Conservation (phyloP, 2,888 invertebrate genomes). For the Drosophila suboccidentalis region DNA sequence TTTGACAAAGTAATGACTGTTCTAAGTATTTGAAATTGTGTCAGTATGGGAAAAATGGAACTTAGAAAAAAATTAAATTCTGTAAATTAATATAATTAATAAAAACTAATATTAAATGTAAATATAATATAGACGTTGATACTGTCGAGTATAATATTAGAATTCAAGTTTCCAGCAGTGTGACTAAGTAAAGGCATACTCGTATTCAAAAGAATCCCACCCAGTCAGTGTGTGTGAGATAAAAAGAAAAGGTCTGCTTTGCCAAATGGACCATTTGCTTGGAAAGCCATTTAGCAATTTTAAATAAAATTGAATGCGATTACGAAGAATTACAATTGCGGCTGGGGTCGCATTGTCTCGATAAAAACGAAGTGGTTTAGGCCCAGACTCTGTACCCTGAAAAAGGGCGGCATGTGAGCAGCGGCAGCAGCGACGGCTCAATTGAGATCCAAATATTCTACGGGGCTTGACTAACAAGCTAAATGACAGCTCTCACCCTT, state of each 20-base stretch:
- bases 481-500: constrained; percentile 50
- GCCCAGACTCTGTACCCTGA: constrained; percentile 20
- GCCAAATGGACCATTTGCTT: constrained; percentile 45
- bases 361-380: constrained; percentile 60
- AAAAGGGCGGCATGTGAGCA: constrained; percentile 45
- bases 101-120: too few species aligned
- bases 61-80: too few species aligned
- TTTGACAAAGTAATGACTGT: too few species aligned
- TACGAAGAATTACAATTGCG: constrained; percentile 73
- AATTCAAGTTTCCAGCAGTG: too few species aligned
- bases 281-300: constrained; percentile 72
- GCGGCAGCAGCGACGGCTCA: constrained; percentile 12
- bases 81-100: too few species aligned
- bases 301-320: constrained; percentile 81
- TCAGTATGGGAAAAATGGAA: too few species aligned
- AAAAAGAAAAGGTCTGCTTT: constrained; percentile 34
- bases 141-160: too few species aligned
- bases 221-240: background rate
- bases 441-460: constrained; percentile 41
- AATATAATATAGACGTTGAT: too few species aligned
- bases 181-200: background rate
- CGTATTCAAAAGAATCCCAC: background rate
- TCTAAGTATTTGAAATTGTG: too few species aligned
- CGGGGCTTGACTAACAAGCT: constrained; percentile 46
- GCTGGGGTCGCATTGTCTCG: constrained; percentile 61